phyloP scores from a whole-genome alignment of 2,888 invertebrate genomes.

The Scaptomyza parva region DNA sequence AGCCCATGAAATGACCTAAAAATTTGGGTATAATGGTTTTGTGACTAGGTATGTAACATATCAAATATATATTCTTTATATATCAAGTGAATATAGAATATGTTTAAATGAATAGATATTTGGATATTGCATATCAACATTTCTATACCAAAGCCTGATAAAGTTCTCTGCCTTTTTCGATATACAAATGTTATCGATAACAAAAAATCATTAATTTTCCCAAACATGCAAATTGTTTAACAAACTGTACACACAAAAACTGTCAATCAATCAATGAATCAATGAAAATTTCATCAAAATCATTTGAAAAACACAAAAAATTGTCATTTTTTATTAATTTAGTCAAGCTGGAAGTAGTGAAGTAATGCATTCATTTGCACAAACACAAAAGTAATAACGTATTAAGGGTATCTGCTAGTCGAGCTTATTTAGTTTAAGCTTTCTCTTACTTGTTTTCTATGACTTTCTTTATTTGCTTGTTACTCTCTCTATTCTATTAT shows the following conservation, averaged over 20 bases:
- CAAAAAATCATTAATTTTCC: neutral
- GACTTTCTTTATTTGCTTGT: slow-evolving; percentile 24
- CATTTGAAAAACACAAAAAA: neutral
- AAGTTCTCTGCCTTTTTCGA: no score
- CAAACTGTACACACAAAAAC: neutral
- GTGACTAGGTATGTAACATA: neutral
- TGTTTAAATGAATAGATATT: no score
- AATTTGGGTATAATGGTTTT: neutral
- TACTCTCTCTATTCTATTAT: no score
- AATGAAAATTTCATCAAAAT: no score
- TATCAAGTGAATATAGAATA: no score
- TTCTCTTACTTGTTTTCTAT: neutral
- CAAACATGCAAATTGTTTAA: no score
- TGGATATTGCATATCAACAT: no score
- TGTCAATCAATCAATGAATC: neutral
- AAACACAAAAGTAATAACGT: neutral
- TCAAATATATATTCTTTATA: no score
- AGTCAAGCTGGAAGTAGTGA: neutral
- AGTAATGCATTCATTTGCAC: neutral
- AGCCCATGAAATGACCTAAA: neutral
- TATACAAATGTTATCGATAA: neutral
- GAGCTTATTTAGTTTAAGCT: no score
- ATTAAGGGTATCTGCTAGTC: neutral
- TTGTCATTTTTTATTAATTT: neutral
- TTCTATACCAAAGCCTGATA: no score